phyloP scores from a whole-genome alignment of 30 jellyfish, hydroid and myxozoan genomes.

The Aurelia aurita complex sp. Pacific region DNA sequence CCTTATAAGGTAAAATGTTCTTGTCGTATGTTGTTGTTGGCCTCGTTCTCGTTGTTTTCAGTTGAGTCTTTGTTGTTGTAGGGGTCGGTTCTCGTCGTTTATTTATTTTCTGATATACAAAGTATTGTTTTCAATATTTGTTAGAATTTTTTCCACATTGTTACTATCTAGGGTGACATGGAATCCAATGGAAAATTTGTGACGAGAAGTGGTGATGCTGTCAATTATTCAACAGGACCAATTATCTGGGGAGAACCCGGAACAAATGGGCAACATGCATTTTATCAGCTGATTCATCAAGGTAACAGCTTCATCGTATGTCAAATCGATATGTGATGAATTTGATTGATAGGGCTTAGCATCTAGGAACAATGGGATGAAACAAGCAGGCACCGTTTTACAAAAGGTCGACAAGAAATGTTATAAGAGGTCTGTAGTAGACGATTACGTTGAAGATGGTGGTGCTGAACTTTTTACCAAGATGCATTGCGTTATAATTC shows the following conservation, averaged over 20 bases:
- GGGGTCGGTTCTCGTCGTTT: too few relatives aligned
- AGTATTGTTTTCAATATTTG: too few relatives aligned
- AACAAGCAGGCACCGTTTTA: too few relatives aligned
- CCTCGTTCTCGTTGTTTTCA: too few relatives aligned
- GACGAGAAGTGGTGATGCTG: conserved; percentile 82
- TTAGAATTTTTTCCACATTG: background rate
- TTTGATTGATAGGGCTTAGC: background rate
- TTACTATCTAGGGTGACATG: conserved; percentile 87
- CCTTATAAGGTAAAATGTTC: too few relatives aligned
- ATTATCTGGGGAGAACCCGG: conserved; percentile 99
- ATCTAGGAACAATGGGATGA: background rate
- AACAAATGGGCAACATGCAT: conserved; percentile 99
- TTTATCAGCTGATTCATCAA: conserved; percentile 97
- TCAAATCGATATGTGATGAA: background rate
- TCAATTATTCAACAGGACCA: conserved; percentile 94
- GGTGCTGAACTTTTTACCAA: too few relatives aligned
- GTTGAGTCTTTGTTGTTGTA: background rate
- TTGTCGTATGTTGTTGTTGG: too few relatives aligned
- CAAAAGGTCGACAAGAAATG: too few relatives aligned
- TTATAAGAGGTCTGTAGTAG: too few relatives aligned
- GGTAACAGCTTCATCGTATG: conserved; percentile 39
- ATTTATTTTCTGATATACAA: too few relatives aligned
- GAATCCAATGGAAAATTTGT: conserved; percentile 98
- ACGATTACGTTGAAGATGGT: too few relatives aligned
- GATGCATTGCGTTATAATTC: too few relatives aligned